Percentiles rank a stretch among this genome's conserved stretches.
These are phyloP conservation scores for Arrhopalites spinosus DNA, from an alignment of 2,888 invertebrate species.

Conservation along the genomic window DNA sequence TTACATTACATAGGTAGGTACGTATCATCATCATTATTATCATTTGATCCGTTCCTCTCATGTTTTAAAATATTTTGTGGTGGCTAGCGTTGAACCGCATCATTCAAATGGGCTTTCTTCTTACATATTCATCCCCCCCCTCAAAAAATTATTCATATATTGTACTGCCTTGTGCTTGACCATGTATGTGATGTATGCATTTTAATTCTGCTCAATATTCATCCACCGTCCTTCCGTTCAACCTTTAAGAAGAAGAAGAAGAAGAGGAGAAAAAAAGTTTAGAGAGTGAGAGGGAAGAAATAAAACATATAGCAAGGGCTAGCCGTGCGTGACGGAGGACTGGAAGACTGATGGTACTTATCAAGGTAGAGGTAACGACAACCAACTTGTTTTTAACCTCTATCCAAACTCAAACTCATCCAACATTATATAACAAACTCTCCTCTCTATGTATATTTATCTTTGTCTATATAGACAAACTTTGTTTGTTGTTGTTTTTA, in stretches of 20 bases:
- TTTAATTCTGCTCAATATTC: slow-evolving; percentile 28
- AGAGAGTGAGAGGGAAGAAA: not conserved
- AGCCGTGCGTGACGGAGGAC: slow-evolving; percentile 31
- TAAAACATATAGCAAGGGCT: slow-evolving; percentile 26
- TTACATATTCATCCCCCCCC: too few species aligned
- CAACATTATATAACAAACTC: too few species aligned
- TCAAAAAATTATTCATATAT: too few species aligned
- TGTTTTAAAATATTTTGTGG: too few species aligned
- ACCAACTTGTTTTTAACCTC: slow-evolving; percentile 25
- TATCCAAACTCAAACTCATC: too few species aligned
- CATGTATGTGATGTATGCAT: slow-evolving; percentile 8
- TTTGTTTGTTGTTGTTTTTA: too few species aligned
- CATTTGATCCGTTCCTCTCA: not conserved
- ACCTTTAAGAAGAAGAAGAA: too few species aligned
- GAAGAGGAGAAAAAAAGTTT: not conserved
- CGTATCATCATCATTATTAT: slow-evolving; percentile 8
- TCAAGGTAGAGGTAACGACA: slow-evolving; percentile 26
- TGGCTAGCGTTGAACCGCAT: not conserved
- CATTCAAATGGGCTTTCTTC: too few species aligned
- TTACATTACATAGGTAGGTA: not conserved
- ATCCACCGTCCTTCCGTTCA: slow-evolving; percentile 24
- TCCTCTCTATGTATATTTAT: too few species aligned
- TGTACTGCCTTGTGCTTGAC: not conserved
- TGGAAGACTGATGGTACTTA: slow-evolving; percentile 26
- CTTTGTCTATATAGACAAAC: too few species aligned